Base-by-base conservation (phyloP, 2,113 vertebrate genomes). In the Chiloscyllium plagiosum region DNA sequence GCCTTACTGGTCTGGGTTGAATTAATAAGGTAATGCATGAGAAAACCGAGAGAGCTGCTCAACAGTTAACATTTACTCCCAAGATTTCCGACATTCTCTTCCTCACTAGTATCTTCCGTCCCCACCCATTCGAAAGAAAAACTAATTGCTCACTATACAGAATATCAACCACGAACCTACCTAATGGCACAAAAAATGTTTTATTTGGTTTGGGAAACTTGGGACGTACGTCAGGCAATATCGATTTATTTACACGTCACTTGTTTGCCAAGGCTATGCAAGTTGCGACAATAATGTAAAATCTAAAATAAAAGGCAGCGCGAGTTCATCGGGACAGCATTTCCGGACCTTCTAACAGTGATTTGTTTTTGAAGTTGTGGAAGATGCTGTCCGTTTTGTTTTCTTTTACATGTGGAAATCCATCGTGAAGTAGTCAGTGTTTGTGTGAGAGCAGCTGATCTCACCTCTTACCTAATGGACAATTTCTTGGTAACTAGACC, bases 171-270 rank as follows among this genome's bases (percentile, higher is more conserved):
- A 65, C 61, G 19, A 65, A 65, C 29, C 56, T 33, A 93, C 37
- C 33, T 22, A 22, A 68, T 66, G 19, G 33, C n/a, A 93, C 61
- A n/a, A 66, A 47, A 92, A 89, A 29, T 15, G 50, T 52, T 61
- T 19, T n/a, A 33, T 92, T 61, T 66, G 5, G 15, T 92, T 92
- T 37, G 7, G 52, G 56, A 33, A 66, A 66, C 26, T 90, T 33
- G 13, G 86, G 7, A 52, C 50, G 8, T 56, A 56, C 87, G 87
- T 92, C 87, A 92, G 61, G 5, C 89, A 68, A 37, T 93, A 93
- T 93, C n/a, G 89, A 93, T 93, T 93, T 93, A 66, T 93, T 93
- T 66, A 66, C 89, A 93, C n/a, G 65, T 33, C 61, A 37, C 56
- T 68, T 66, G 89, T 26, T 26, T 33, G 33, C 33, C 89, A 65